Conservation (phyloP, 2,113 vertebrate genomes). For the Psophia crepitans region DNA sequence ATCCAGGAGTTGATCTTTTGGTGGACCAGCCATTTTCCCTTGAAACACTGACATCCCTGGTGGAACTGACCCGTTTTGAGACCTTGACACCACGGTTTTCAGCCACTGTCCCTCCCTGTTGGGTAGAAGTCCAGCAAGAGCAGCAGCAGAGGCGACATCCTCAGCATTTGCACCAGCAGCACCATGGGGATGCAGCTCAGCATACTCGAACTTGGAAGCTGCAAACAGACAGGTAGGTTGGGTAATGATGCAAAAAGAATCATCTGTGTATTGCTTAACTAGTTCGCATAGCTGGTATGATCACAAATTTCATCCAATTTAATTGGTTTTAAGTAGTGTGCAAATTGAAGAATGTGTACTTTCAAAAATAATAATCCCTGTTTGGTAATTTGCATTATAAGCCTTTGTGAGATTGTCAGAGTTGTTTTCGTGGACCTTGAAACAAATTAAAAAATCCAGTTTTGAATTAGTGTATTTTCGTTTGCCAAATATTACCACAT, state of each 20-base stretch:
- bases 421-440: background rate
- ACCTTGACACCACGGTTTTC: slow-evolving; percentile 96
- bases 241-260: background rate
- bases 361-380: background rate
- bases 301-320: background rate
- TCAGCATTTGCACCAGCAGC: slow-evolving; percentile 96
- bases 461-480: background rate
- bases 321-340: background rate
- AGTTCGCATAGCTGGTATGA: background rate
- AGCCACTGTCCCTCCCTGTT: slow-evolving; percentile 95
- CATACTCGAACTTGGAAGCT: slow-evolving; percentile 98
- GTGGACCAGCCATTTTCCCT: slow-evolving; percentile 90
- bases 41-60: slow-evolving; percentile 89
- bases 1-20: slow-evolving; percentile 92
- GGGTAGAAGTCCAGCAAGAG: slow-evolving; percentile 98
- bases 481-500: background rate
- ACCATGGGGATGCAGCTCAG: slow-evolving; percentile 96
- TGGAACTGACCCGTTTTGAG: slow-evolving; percentile 97
- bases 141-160: slow-evolving; percentile 96
- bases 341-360: background rate
- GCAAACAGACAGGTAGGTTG: slow-evolving; percentile 86
- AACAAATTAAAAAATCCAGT: background rate
- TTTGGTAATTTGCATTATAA: background rate
- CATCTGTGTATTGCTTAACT: background rate
- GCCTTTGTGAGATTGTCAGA: background rate